Conservation (phyloP, 2,113 vertebrate species). For the Canis aureus region DNA sequence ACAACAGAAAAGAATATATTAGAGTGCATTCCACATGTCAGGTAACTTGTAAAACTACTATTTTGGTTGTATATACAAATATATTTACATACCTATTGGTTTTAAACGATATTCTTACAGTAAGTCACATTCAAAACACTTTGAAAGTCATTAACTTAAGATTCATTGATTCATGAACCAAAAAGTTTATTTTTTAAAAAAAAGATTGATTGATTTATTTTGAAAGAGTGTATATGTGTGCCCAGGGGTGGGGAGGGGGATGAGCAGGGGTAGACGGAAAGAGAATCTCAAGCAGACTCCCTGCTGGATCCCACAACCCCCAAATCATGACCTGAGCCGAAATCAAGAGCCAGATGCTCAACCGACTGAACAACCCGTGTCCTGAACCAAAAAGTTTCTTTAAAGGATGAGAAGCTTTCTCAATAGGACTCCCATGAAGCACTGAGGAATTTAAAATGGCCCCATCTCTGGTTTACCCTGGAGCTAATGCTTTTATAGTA, state of each 20-base stretch:
- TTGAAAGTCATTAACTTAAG: not conserved
- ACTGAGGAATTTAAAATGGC: not conserved
- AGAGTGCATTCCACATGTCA: not conserved
- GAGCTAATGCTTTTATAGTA: not conserved
- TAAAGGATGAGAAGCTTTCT: not conserved
- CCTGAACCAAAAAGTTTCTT: not conserved
- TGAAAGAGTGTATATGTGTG: not conserved
- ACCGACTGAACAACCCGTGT: not conserved
- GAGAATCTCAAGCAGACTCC: not conserved
- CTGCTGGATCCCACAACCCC: not conserved
- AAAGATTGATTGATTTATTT: not conserved
- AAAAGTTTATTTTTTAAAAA: not conserved
- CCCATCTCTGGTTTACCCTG: not conserved
- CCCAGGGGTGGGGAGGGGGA: too few relatives aligned
- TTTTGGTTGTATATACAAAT: not conserved
- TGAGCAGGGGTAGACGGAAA: not conserved
- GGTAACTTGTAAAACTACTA: not conserved
- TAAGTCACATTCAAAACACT: not conserved
- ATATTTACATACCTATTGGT: not conserved
- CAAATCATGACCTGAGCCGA: not conserved
- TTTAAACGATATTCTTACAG: slow-evolving; percentile 11
- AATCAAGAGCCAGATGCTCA: not conserved
- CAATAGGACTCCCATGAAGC: not conserved
- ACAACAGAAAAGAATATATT: not conserved
- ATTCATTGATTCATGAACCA: not conserved